A percentile compares a stretch with the other conserved stretches of the same genome.
phyloP scores from a whole-genome alignment of 2,888 invertebrate genomes.

The Phytoseiulus persimilis region DNA sequence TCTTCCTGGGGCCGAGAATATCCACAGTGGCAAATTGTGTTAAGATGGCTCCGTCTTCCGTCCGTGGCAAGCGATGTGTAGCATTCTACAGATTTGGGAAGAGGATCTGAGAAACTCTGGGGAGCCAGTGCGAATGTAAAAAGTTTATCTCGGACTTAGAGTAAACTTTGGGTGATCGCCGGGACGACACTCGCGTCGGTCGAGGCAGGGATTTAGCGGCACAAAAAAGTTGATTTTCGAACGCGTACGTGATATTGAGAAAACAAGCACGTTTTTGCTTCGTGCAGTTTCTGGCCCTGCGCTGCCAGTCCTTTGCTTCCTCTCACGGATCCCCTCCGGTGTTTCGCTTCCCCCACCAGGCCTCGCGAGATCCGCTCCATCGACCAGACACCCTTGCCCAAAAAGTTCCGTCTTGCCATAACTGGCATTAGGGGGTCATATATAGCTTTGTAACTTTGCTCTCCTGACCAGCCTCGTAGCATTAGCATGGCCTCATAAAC shows the following conservation, averaged over 20 bases:
- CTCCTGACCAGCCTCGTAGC: not conserved
- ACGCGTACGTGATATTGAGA: not conserved
- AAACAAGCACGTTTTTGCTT: not conserved
- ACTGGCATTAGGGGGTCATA: slow-evolving; percentile 18
- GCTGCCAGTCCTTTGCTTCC: not conserved
- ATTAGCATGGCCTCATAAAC: slow-evolving; percentile 36
- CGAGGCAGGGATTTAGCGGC: not conserved
- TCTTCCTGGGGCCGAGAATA: not conserved
- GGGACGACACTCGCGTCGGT: not conserved
- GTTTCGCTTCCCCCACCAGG: not conserved
- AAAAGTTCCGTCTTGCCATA: slow-evolving; percentile 5
- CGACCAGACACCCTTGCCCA: slow-evolving; percentile 5
- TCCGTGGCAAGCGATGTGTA: no score
- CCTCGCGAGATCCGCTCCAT: not conserved
- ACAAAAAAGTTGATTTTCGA: not conserved
- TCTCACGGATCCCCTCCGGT: not conserved
- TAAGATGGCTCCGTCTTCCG: not conserved
- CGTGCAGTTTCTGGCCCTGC: not conserved
- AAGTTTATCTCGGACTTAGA: no score
- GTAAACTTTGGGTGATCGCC: no score
- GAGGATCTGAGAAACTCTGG: no score
- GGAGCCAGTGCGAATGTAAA: no score
- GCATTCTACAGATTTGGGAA: no score
- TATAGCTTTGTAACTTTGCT: slow-evolving; percentile 39
- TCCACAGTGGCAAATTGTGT: not conserved